These are phyloP conservation scores for Percina caprodes DNA, from an alignment of 2,113 vertebrate genomes.

Conservation along the genomic window DNA sequence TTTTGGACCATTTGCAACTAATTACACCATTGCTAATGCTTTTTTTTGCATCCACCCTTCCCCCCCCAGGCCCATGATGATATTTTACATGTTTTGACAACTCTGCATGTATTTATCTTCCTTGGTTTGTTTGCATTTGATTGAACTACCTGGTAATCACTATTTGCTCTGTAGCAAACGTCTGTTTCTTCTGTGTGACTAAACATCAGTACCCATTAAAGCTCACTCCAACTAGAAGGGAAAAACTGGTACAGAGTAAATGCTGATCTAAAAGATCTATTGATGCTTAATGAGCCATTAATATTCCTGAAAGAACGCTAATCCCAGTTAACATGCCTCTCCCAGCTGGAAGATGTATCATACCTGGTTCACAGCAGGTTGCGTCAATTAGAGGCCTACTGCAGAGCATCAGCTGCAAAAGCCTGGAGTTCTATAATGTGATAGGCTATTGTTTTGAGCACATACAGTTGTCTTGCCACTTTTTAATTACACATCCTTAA, in stretches of 20 bases:
- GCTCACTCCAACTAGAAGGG: background rate
- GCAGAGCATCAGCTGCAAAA: conserved; percentile 20
- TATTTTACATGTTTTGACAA: conserved; percentile 60
- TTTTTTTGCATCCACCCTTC: conserved; percentile 25
- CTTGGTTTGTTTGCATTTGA: conserved; percentile 42
- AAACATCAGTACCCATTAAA: conserved; percentile 28
- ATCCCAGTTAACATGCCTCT: conserved; percentile 59
- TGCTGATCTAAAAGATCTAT: conserved; percentile 60
- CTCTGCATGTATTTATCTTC: conserved; percentile 36
- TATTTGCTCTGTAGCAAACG: conserved; percentile 16
- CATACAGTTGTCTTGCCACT: background rate
- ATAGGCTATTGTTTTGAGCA: background rate
- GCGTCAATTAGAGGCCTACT: conserved; percentile 37
- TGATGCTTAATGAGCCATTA: conserved; percentile 64
- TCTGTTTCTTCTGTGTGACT: conserved; percentile 23
- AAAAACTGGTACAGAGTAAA: conserved; percentile 38
- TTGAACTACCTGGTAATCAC: conserved; percentile 39
- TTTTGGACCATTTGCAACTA: conserved; percentile 71
- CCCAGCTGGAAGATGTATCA: conserved; percentile 50
- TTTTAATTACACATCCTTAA: background rate
- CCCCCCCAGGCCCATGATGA: conserved; percentile 35
- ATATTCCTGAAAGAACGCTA: conserved; percentile 56
- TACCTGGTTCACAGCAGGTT: conserved; percentile 62
- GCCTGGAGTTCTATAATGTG: background rate
- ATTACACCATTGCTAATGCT: conserved; percentile 62